Conservation (phyloP, 2,797 vertebrate species). For the Leptodactylus fallax region DNA sequence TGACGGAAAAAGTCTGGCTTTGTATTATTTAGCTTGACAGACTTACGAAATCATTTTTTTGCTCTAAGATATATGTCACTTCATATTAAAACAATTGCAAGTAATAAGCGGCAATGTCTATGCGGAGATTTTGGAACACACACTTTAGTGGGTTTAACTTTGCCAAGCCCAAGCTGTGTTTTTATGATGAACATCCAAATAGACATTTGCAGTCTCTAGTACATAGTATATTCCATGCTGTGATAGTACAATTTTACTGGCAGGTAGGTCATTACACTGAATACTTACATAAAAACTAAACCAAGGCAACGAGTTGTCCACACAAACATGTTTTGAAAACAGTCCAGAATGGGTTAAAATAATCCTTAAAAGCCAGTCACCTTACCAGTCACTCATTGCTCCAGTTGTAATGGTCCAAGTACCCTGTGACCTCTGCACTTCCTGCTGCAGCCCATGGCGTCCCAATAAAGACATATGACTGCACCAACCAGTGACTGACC, state of each 20-base stretch:
- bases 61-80: slow-evolving; percentile 17
- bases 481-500: too few relatives aligned
- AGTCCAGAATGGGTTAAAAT: too few relatives aligned
- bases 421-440: too few relatives aligned
- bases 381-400: too few relatives aligned
- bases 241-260: background rate
- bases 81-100: slow-evolving; percentile 10
- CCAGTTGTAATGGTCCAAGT: too few relatives aligned
- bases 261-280: background rate
- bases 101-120: background rate
- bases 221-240: background rate
- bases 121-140: background rate
- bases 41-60: background rate
- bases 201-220: background rate
- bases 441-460: too few relatives aligned
- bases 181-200: background rate
- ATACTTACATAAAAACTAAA: background rate
- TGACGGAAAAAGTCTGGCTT: background rate
- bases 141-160: too few relatives aligned
- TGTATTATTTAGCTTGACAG: background rate
- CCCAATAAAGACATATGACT: too few relatives aligned
- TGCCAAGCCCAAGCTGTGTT: background rate
- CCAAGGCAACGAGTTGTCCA: too few relatives aligned
- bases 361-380: too few relatives aligned
- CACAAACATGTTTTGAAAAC: too few relatives aligned